A percentile compares a stretch with the other conserved stretches of the same genome.
These are phyloP conservation scores for Trinorchestia longiramus DNA, from an alignment of 1,140 invertebrate genomes.

Conservation along the genomic window DNA sequence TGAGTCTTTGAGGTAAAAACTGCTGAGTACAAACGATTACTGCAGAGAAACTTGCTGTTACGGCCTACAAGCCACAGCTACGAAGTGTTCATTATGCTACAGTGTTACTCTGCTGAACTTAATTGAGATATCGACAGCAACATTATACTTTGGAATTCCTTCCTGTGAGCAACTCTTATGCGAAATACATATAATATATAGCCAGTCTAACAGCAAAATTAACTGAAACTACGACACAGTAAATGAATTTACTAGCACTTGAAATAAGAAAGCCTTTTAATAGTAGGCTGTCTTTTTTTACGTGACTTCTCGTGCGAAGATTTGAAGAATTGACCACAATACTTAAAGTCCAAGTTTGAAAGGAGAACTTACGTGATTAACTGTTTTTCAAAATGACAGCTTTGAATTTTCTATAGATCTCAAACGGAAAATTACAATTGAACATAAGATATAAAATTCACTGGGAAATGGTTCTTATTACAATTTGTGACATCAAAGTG, in stretches of 20 bases:
- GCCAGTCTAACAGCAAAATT: conserved; percentile 23
- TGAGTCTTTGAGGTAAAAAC: background rate
- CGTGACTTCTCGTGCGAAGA: background rate
- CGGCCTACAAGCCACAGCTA: background rate
- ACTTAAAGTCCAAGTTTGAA: background rate
- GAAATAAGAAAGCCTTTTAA: background rate
- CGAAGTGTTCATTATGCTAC: background rate
- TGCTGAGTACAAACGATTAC: background rate
- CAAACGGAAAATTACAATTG: background rate
- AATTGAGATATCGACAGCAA: conserved; percentile 33
- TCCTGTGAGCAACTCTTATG: conserved; percentile 47
- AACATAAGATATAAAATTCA: background rate
- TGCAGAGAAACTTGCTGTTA: background rate
- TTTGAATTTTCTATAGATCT: background rate
- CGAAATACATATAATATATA: conserved; percentile 1
- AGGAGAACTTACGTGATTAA: background rate
- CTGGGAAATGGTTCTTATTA: background rate
- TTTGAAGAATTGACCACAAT: background rate
- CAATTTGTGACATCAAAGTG: background rate
- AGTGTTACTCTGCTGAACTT: conserved; percentile 5
- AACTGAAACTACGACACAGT: conserved; percentile 35
- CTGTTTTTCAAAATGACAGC: background rate
- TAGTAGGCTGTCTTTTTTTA: background rate
- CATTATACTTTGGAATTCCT: conserved; percentile 50
- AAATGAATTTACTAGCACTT: background rate